Evolutionary conservation across 2,113 vertebrate genomes (phyloP).

Genomic region (Syngnathus typhle): DNA sequence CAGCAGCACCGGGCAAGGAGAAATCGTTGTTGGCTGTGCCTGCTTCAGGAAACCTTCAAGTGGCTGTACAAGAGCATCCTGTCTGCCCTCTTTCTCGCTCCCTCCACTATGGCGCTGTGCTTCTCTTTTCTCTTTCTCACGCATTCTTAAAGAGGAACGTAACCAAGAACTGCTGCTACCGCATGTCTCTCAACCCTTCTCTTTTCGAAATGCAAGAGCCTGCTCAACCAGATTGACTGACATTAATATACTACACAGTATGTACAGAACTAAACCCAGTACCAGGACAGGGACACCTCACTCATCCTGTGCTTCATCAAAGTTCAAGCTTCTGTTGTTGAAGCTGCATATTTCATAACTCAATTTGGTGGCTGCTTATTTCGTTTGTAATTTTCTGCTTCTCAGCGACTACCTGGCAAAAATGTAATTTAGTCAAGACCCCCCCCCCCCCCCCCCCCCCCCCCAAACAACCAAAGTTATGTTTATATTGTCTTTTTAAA

Average conservation of each 20-base stretch:
- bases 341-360: constrained; percentile 7
- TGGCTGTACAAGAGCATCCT: constrained; percentile 80
- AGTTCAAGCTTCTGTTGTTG: constrained; percentile 5
- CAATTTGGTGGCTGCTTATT: constrained; percentile 32
- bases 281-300: constrained; percentile 14
- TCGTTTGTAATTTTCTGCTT: constrained; percentile 20
- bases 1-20: constrained; percentile 77
- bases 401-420: constrained; percentile 21
- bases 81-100: constrained; percentile 73
- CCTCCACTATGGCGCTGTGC: constrained; percentile 80
- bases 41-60: constrained; percentile 84
- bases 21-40: constrained; percentile 90
- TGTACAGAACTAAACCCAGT: constrained; percentile 80
- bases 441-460: not conserved
- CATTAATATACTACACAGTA: constrained; percentile 50
- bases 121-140: constrained; percentile 63
- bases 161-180: constrained; percentile 72
- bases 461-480: not conserved
- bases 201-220: constrained; percentile 77
- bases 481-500: not conserved
- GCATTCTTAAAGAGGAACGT: constrained; percentile 74
- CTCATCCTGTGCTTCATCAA: not conserved
- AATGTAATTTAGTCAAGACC: not conserved
- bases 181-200: constrained; percentile 81
- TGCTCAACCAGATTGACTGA: constrained; percentile 69